Base-by-base conservation (phyloP, 2,113 vertebrate genomes). In the Bubo scandiacus region DNA sequence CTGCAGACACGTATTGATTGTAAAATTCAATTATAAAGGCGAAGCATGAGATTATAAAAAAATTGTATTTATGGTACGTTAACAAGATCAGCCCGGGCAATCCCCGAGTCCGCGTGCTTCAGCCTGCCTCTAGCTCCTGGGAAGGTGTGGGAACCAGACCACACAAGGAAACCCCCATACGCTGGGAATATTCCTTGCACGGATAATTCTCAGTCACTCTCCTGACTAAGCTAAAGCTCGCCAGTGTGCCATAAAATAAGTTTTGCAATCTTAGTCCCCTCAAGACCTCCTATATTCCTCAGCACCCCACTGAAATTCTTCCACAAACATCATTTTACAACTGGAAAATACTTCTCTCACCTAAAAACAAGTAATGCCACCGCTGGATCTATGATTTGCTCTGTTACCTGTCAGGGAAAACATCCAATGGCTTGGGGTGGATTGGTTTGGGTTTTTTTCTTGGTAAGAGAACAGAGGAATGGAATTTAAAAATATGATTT, bases 31-130 rank as follows among this genome's bases (percentile, higher is more conserved):
- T 74, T 80, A 62, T 10, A 49, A 68, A 49, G 55, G 19, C 1
- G 1, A 74, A 81, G 27, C 61, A 26, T 4, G 49, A 23, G 54
- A 26, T 79, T 45, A 57, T 43, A 12, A n/a, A 73, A 30, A 32
- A 29, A 10, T 7, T 8, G 43, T 57, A 34, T 51, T 78, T 83
- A 55, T 0, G 1, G 74, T 15, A 34, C 12, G 4, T 47, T 66
- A 81, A 45, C 42, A 30, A 14, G 29, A 36, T 11, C 42, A 62
- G 68, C 36, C 67, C 20, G 74, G 63, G 58, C 12, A 23, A 20
- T 8, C 36, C 70, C 25, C 3, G 22, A 15, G 15, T 5, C 59
- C 3, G 2, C 0, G 2, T 26, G 59, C 61, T 30, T 6, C 61
- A n/a, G 42, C 52, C 57, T 43, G n/a, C 32, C n/a, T 7, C 45